These are phyloP conservation scores for Hyles lineata DNA, from an alignment of 2,888 invertebrate species.

Conservation along the genomic window DNA sequence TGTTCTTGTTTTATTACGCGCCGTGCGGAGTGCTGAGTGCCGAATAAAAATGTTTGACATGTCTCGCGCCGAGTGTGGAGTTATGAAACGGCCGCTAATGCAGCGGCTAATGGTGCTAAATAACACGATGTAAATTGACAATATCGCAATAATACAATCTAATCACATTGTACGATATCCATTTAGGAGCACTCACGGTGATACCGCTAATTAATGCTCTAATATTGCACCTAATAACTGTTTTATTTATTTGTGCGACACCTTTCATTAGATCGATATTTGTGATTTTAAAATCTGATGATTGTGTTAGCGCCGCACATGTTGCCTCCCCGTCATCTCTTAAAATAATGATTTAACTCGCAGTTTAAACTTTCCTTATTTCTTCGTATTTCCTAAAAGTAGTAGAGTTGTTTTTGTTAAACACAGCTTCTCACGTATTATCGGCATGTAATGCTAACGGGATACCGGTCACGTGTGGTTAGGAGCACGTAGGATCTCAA, in stretches of 20 bases:
- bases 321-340: too few species aligned
- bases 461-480: background rate
- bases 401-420: too few species aligned
- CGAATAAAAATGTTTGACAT: background rate
- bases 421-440: background rate
- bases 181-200: slow-evolving; percentile 3
- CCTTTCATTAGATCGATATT: background rate
- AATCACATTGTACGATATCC: slow-evolving; percentile 14
- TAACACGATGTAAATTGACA: slow-evolving; percentile 17
- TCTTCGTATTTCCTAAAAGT: too few species aligned
- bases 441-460: background rate
- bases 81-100: slow-evolving; percentile 20
- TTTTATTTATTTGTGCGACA: background rate
- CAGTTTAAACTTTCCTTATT: too few species aligned
- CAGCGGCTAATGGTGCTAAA: background rate
- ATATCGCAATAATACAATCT: slow-evolving; percentile 16
- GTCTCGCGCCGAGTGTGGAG: background rate
- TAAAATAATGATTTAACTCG: too few species aligned
- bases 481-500: background rate
- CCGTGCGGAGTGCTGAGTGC: background rate
- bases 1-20: background rate
- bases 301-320: too few species aligned
- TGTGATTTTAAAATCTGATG: background rate
- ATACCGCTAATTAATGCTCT: slow-evolving; percentile 1
- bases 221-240: background rate